These are phyloP conservation scores for Falco biarmicus DNA, from an alignment of 2,797 vertebrate genomes.

Conservation along the genomic window DNA sequence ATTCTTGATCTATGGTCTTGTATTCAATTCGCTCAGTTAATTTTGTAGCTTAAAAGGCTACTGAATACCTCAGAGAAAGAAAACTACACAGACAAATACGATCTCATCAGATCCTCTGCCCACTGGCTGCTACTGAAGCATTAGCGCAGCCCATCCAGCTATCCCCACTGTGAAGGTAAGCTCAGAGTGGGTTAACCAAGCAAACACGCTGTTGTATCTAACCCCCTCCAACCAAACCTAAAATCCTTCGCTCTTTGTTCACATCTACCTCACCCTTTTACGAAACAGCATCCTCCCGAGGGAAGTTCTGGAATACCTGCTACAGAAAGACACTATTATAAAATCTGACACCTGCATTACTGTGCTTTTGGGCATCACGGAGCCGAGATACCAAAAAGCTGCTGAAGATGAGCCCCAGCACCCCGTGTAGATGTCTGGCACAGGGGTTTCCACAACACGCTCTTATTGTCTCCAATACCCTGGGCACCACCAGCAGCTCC, in stretches of 20 bases:
- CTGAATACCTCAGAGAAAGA: not conserved
- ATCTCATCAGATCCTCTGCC: not conserved
- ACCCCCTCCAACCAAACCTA: not conserved
- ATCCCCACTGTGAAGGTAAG: not conserved
- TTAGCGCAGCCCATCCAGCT: not conserved
- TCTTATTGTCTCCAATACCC: not conserved
- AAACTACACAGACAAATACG: not conserved
- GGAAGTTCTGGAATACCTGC: not conserved
- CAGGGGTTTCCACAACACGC: not conserved
- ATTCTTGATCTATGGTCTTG: not conserved
- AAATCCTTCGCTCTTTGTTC: not conserved
- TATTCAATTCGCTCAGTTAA: not conserved
- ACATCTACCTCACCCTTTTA: not conserved
- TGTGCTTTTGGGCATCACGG: rapidly evolving
- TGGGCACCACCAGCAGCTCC: not conserved
- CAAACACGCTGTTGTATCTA: not conserved
- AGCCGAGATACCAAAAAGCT: not conserved
- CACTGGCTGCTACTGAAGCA: not conserved
- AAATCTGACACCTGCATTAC: not conserved
- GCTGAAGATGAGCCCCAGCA: not conserved
- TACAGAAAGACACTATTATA: not conserved
- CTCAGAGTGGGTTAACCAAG: not conserved
- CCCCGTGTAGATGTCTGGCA: not conserved
- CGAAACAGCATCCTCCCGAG: not conserved
- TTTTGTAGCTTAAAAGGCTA: not conserved